Evolutionary conservation across 37 sponge, comb jelly and placozoan genomes (phyloP).

Genomic region (Lycopodina hypogea): DNA sequence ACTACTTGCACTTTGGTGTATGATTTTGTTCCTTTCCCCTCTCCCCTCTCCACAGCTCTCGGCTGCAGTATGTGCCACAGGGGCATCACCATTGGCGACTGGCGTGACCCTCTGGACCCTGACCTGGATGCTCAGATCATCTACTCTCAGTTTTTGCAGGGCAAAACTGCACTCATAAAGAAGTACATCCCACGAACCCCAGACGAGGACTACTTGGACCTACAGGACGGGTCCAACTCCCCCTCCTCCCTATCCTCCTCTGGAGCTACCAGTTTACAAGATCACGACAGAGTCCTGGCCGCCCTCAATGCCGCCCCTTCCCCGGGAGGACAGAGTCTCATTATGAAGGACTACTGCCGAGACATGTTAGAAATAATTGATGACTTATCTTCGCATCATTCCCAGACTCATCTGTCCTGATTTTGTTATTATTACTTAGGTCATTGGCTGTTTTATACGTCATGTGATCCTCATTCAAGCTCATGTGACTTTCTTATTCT

Average conservation of each 20-base stretch:
- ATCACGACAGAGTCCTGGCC: constrained; percentile 11
- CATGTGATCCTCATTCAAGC: not conserved
- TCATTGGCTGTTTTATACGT: not conserved
- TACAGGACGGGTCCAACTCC: constrained; percentile 23
- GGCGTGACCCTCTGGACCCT: constrained; percentile 95
- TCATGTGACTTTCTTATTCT: not conserved
- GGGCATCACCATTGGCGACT: constrained; percentile 92
- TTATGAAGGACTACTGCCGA: constrained; percentile 10
- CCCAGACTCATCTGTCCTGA: constrained; percentile 27
- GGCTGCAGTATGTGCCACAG: constrained; percentile 87
- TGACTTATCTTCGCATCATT: constrained; percentile 39
- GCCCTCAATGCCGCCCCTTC: not conserved
- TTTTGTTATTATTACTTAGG: not conserved
- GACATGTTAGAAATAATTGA: constrained; percentile 37
- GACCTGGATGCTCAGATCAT: constrained; percentile 89
- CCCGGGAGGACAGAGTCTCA: not conserved
- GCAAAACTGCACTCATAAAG: constrained; percentile 28
- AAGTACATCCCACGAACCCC: constrained; percentile 14
- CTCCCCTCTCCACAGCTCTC: constrained; percentile 26
- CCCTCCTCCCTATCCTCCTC: constrained; percentile 46
- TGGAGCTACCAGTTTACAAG: constrained; percentile 39
- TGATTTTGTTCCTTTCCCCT: too few relatives aligned
- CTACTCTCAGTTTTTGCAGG: constrained; percentile 78
- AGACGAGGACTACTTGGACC: constrained; percentile 13
- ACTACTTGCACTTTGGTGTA: too few relatives aligned